A percentile compares a stretch with the other conserved stretches of the same genome.
These are phyloP conservation scores for Boloria selene DNA, from an alignment of 2,888 invertebrate species.

Conservation along the genomic window DNA sequence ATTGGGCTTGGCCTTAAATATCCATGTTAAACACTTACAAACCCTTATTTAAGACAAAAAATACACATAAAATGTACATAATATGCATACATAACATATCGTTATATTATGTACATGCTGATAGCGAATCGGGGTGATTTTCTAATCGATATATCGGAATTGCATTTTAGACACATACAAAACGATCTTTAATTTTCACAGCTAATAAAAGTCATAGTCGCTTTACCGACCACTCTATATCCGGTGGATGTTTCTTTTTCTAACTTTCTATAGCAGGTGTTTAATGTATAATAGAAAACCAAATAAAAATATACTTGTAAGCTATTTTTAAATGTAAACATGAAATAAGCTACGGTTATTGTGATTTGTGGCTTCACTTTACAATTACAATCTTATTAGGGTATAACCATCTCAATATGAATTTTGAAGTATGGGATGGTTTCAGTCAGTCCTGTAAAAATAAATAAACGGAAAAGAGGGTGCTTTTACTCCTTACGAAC, in stretches of 20 bases:
- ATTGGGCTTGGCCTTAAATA: too few relatives aligned
- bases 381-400: slow-evolving; percentile 9
- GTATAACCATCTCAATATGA: slow-evolving; percentile 16
- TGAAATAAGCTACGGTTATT: slow-evolving; percentile 11
- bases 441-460: slow-evolving; percentile 17
- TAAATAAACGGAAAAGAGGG: slow-evolving; percentile 11
- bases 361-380: neutral
- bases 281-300: neutral
- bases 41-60: too few relatives aligned
- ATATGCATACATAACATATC: too few relatives aligned
- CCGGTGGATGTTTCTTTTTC: slow-evolving; percentile 21
- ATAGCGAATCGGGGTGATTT: too few relatives aligned
- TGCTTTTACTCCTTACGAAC: neutral
- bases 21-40: too few relatives aligned
- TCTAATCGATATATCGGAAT: too few relatives aligned
- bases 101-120: too few relatives aligned
- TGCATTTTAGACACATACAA: neutral
- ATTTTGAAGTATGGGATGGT: slow-evolving; percentile 11
- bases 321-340: neutral
- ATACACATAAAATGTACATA: too few relatives aligned
- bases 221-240: slow-evolving; percentile 17
- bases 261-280: slow-evolving; percentile 26
- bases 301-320: slow-evolving; percentile 3
- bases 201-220: neutral
- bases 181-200: slow-evolving; percentile 5